phyloP scores from a whole-genome alignment of 2,888 invertebrate species.

The Galeruca laticollis region DNA sequence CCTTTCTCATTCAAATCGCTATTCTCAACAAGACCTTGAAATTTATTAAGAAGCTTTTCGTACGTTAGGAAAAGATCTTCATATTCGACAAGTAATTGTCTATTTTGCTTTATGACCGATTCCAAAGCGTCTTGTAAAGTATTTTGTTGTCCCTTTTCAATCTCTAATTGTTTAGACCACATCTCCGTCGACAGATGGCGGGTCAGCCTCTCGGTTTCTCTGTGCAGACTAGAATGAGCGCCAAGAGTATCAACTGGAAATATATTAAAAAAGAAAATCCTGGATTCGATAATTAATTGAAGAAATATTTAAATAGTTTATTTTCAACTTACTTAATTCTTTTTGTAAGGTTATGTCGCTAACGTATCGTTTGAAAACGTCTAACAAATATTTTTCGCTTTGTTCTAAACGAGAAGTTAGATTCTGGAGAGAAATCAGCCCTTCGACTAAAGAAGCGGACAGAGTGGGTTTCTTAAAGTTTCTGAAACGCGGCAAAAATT shows the following conservation, averaged over 20 bases:
- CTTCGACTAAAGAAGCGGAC: conserved; percentile 38
- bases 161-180: conserved; percentile 59
- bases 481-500: conserved; percentile 44
- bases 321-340: conserved; percentile 54
- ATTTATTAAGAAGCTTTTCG: conserved; percentile 53
- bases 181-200: conserved; percentile 57
- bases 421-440: conserved; percentile 48
- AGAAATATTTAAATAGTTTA: conserved; percentile 6
- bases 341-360: conserved; percentile 53
- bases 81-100: conserved; percentile 59
- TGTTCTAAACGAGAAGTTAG: conserved; percentile 50
- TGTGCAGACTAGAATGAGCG: conserved; percentile 55
- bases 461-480: conserved; percentile 41
- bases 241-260: conserved; percentile 54
- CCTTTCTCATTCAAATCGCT: conserved; percentile 34
- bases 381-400: conserved; percentile 54
- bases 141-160: conserved; percentile 55
- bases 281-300: too few species aligned
- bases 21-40: conserved; percentile 38
- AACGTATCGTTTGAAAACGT: conserved; percentile 55
- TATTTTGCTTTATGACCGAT: conserved; percentile 58
- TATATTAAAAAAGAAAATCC: not conserved
- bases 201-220: conserved; percentile 56
- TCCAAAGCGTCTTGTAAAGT: conserved; percentile 56
- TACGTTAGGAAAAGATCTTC: conserved; percentile 57